Base-by-base conservation (phyloP, 2,113 vertebrate genomes). In the Tachycineta bicolor region DNA sequence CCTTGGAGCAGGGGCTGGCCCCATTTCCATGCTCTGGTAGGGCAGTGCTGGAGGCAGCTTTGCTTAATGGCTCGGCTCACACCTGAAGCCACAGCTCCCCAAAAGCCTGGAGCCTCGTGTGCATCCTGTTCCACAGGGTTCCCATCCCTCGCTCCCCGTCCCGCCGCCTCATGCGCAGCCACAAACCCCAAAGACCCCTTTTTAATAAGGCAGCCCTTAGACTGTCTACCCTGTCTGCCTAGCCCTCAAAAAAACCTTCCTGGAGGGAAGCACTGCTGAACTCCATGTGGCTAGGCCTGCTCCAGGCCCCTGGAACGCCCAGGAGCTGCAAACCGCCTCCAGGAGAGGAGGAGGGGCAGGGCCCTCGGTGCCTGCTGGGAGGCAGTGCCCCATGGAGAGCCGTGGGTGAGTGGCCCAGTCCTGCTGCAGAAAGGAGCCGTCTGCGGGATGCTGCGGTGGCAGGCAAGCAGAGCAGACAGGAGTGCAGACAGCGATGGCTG, bases 221-320 rank as follows among this genome's bases (percentile, higher is more conserved):
- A 29, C 14, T 52, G 17, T 49, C 76, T 44, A 21, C 19, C 4
- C 14, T 47, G 15, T 10, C 39, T 87, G 46, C 25, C 43, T 41
- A 18, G 5, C 10, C 21, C 21, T 6, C 12, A 41, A 9, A 71
- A 41, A 55, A 79, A n/a, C 4, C 39, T 33, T 25, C 9, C 71
- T 10, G 44, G 29, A 68, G 22, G 15, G 6, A 12, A 1, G 0
- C 0, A 0, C 53, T 60, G 19, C 70, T 44, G 67, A 55, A 9
- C 24, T 64, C 29, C 83, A 37, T 25, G 47, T 79, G n/a, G 28
- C 20, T 5, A 43, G 52, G 59, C 13, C 41, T 20, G 28, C 28
- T 58, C 10, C 52, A 12, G 62, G 28, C 9, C 26, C 11, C 0
- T 3, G 4, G 37, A 39, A 58, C 4, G 37, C 55, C 12, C 7